Base-by-base conservation (phyloP, 2,797 vertebrate species). In the Anolis apletophallus region DNA sequence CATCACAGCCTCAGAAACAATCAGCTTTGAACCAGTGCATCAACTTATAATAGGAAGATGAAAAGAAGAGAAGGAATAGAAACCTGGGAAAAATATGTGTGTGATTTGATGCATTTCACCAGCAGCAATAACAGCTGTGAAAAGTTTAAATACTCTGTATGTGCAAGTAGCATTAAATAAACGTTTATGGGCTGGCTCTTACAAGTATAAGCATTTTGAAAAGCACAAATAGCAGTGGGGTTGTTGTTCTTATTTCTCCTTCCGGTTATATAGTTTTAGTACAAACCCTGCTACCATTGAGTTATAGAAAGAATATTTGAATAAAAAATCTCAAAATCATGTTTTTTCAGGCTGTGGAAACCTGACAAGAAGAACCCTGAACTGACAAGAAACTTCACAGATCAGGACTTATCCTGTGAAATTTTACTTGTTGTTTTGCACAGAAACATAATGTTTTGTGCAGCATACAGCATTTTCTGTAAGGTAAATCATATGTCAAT, bases 171-270 rank as follows among this genome's bases (percentile, higher is more conserved):
- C 89, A 92, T 95, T 88, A 93, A 95, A 94, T 92, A 94, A 94
- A 94, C 89, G 92, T 94, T 94, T 95, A 94, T 92, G 91, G 92
- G 90, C 86, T 93, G 91, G 90, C 92, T 92, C 92, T 91, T 91
- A 91, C 90, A 77, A 93, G 89, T 90, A 91, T 83, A 95, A 94
- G 93, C 91, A 90, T 91, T 92, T 94, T 94, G 87, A 91, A 88
- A 92, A 92, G 91, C 90, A 92, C 90, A 93, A 77, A 73, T 73
- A 88, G 87, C 93, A 92, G 88, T 19, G 52, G 32, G 11, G 17
- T 57, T 91, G 92, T 93, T 93, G 89, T 92, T 85, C 88, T 88
- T 90, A 11, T 26, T 1, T 3, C n/a, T 23, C 74, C n/a, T 32
- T 21, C 19, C 10, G 26, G 36, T 19, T 84, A 59, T 80, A 32